Evolutionary conservation across 2,113 vertebrate genomes (phyloP).

Genomic region (Festucalex cinctus): DNA sequence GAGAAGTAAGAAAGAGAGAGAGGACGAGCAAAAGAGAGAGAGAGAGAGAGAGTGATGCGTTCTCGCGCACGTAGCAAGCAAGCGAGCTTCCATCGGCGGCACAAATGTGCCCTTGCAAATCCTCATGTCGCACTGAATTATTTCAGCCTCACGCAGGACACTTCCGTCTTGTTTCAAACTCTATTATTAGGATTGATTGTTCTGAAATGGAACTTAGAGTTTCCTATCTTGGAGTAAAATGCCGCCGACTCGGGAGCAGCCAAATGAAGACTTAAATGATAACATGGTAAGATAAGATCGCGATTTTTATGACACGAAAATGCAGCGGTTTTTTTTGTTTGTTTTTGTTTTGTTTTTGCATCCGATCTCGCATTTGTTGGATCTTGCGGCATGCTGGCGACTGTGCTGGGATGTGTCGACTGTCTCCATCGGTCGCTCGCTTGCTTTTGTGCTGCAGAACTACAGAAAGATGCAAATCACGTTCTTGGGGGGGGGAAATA

Average conservation of each 20-base stretch:
- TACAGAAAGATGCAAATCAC: no score
- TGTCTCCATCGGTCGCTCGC: no score
- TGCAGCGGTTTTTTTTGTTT: not conserved
- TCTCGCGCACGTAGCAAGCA: no score
- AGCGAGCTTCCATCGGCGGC: not conserved
- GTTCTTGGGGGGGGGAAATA: no score
- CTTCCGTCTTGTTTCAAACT: not conserved
- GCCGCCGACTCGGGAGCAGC: not conserved
- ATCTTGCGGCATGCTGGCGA: not conserved
- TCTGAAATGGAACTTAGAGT: not conserved
- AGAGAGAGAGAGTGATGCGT: not conserved
- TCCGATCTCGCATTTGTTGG: not conserved
- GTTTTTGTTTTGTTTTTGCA: not conserved
- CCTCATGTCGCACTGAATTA: not conserved
- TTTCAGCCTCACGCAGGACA: not conserved
- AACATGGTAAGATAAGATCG: constrained; percentile 3
- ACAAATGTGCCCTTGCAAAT: not conserved
- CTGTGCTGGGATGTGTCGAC: not conserved
- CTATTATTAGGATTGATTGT: not conserved
- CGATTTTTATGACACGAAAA: not conserved
- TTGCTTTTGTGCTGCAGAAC: not conserved
- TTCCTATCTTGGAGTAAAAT: not conserved
- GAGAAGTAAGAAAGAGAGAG: not conserved
- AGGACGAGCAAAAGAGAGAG: not conserved
- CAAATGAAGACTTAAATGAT: not conserved